Evolutionary conservation across 2,797 vertebrate species (phyloP), one percentile per base, ranked within the genome.

Genomic region (Takifugu ocellatus): DNA sequence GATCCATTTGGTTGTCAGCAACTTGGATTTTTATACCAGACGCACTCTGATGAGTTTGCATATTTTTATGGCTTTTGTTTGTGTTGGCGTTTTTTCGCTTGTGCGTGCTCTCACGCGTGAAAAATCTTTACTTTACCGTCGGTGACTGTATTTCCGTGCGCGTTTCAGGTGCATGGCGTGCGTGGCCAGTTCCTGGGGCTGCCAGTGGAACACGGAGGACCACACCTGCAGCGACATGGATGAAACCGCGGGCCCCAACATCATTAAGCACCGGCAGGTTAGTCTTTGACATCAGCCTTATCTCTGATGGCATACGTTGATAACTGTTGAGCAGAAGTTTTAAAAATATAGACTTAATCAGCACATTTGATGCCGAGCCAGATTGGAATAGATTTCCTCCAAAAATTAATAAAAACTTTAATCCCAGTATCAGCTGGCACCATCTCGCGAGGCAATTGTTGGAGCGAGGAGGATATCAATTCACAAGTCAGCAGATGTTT

Each of bases 161-260:
- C 33, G 27, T 31, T 78, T 24, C 78, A 99, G 96, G 77, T 99
- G 97, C 77, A 91, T 91, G 81, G 93, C 96, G 21, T 99, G 97
- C 66, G 92, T 96, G 68, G 92, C 91, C 79, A 96, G 94, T 80
- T 78, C 72, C 44, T 99, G 96, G 96, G 91, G 92, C 51, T 99
- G 97, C 75, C 94, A 96, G 79, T 99, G 96, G 96, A 91, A 93
- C 64, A 90, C 91, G 55, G 65, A 9, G 0, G 89, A 89, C 48
- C 91, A 93, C 49, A 89, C 85, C 47, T 96, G 88, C 81, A 90
- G 85, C 2, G 85, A 85, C 65, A 77, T 90, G 67, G 90, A 91
- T 6, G 87, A 93, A 36, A 82, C 86, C 6, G 48, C 21, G 2
- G 74, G 76, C 25, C 14, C 84, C 0, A 63, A 86, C 75, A 90